Evolutionary conservation across 2,797 vertebrate species (phyloP), one percentile per base, ranked within the genome.

Genomic region (Phylloscopus collybita): DNA sequence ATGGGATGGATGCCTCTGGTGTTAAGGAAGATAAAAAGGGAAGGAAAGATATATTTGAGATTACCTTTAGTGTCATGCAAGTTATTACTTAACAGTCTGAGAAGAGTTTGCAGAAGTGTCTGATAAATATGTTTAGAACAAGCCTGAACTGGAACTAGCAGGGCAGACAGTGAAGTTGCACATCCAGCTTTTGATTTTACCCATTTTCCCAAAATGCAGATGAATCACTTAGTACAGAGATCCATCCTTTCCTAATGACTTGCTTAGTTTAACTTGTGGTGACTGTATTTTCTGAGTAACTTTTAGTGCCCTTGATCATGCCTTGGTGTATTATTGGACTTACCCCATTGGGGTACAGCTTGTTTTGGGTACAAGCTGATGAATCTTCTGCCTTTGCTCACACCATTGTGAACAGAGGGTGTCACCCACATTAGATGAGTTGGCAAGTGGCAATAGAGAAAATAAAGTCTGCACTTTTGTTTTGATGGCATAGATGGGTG

Each of bases 101-200:
- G 87, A 92, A 88, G 45, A 95, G 81, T 90, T 95, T 95, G 81
- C 89, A 88, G 85, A 97, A 92, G 49, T 60, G 66, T 94, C 94
- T 97, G 76, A 95, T 97, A 94, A 93, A 94, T 97, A 92, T 30
- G 78, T 96, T 95, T 95, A 79, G 59, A 97, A 94, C 96, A 97
- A 97, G 96, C 74, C 95, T 47, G 44, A 94, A 96, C 96, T 96
- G 78, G 92, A 97, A 71, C 50, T 87, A 95, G 74, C 83, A 74
- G 85, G 61, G 71, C 71, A 96, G 56, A 44, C 62, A 64, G n/a
- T 1, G 18, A 94, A 75, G 56, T 57, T 93, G 91, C 62, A 83
- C n/a, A 60, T 69, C 42, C 82, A 86, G 60, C 44, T 95, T 91
- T 67, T 80, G 78, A 75, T 40, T 89, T 73, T 84, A 50, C 42